Evolutionary conservation across 2,888 invertebrate species (phyloP), one percentile per base, ranked within the genome.

Genomic region (Abrostola triplasia): DNA sequence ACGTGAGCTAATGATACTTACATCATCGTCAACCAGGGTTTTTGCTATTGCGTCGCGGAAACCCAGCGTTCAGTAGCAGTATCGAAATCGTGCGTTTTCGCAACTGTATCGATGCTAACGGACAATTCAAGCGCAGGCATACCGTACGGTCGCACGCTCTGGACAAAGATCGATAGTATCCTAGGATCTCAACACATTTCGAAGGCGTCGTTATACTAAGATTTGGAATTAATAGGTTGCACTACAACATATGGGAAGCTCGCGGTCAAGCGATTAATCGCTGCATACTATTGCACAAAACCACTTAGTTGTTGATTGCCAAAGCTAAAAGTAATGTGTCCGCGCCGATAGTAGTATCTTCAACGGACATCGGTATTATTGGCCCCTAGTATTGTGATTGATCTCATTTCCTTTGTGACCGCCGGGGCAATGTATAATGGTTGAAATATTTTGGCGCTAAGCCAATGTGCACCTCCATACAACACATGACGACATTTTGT

Each of bases 401-500:
- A 90, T 90, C 90, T 88, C 85, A 87, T 87, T 88, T 86, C 85
- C 86, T 89, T 86, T 86, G 88, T 86, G 83, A 87, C 84, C 85
- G 83, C 81, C 82, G 85, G 81, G 81, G 82, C 84, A 82, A 83
- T 82, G 85, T 85, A 86, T 87, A 88, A 79, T 88, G 87, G 87
- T 81, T 87, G 85, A 88, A 90, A 90, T 89, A 87, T 83, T 87
- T 84, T 93, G 93, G 93, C 92, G 65, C 63, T 53, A 66, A 65
- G 90, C 93, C 93, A 93, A 86, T 78, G 70, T 81, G 74, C 79
- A 84, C 84, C 82, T 82, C 84, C 83, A 82, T 84, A 88, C 82
- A 84, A 80, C 83, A 86, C 78, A 84, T 79, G 82, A 83, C 84
- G 86, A 88, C 86, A 85, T 81, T 80, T 77, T 71, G 76, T 81